These are phyloP conservation scores for Pipistrellus nathusii DNA, from an alignment of 2,797 vertebrate species.

Conservation along the genomic window DNA sequence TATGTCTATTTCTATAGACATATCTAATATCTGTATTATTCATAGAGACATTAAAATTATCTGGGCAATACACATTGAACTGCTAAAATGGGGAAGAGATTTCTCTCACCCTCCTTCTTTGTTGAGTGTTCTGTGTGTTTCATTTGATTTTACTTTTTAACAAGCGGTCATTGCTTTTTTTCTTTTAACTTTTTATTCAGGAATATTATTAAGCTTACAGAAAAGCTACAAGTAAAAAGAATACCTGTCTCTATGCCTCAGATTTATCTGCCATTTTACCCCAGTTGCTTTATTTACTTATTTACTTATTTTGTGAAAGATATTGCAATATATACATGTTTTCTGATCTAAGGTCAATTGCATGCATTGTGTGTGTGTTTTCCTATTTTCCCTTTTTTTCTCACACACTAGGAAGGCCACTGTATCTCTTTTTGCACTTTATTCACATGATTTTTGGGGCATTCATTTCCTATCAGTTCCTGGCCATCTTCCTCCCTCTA, in stretches of 20 bases:
- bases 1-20: neutral
- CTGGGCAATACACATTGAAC: neutral
- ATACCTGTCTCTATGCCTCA: neutral
- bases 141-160: conserved; percentile 44
- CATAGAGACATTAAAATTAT: neutral
- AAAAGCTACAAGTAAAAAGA: neutral
- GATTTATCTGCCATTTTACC: neutral
- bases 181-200: neutral
- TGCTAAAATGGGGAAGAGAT: neutral
- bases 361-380: neutral
- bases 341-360: neutral
- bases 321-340: neutral
- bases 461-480: neutral
- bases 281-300: neutral
- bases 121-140: neutral
- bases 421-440: neutral
- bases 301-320: neutral
- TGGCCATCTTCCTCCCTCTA: neutral
- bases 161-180: neutral
- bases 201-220: neutral
- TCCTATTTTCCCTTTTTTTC: neutral
- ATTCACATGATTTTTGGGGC: neutral
- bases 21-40: neutral
- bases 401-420: neutral
- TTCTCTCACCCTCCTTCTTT: neutral